Percentiles rank a stretch among this genome's conserved stretches.
Conservation (phyloP, 2,797 vertebrate species). For the Thaleichthys pacificus region DNA sequence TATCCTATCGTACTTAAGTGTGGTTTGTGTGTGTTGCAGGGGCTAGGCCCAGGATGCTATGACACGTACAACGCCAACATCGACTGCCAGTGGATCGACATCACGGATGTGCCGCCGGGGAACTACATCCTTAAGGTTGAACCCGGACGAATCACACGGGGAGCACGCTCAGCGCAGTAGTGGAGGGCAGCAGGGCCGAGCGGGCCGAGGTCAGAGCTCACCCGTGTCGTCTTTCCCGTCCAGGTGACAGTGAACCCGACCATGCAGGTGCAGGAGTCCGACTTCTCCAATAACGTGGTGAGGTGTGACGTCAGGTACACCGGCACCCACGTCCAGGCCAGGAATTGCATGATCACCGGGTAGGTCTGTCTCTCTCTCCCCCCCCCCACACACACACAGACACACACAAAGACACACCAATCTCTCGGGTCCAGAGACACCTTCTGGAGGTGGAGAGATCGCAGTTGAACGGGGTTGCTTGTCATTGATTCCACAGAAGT, state of each 20-base stretch:
- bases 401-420: neutral
- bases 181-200: neutral
- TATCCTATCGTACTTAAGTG: too few species aligned
- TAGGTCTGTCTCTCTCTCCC: slow-evolving; percentile 44
- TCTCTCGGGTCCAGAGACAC: neutral
- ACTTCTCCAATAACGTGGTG: slow-evolving; percentile 81
- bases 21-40: slow-evolving; percentile 57
- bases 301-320: slow-evolving; percentile 79
- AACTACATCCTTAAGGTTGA: slow-evolving; percentile 79
- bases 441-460: neutral
- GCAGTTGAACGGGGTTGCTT: neutral
- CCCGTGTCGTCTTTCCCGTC: neutral
- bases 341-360: slow-evolving; percentile 77
- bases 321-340: slow-evolving; percentile 72
- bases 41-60: slow-evolving; percentile 83
- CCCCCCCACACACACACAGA: neutral
- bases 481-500: slow-evolving; percentile 54
- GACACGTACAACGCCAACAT: slow-evolving; percentile 85
- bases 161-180: neutral
- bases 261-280: slow-evolving; percentile 76
- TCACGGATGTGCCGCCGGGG: slow-evolving; percentile 80
- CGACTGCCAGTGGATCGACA: slow-evolving; percentile 87
- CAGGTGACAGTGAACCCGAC: slow-evolving; percentile 83
- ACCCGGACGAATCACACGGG: neutral
- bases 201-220: neutral